Base-by-base conservation (phyloP, 2,113 vertebrate species). In the Marmota monax region DNA sequence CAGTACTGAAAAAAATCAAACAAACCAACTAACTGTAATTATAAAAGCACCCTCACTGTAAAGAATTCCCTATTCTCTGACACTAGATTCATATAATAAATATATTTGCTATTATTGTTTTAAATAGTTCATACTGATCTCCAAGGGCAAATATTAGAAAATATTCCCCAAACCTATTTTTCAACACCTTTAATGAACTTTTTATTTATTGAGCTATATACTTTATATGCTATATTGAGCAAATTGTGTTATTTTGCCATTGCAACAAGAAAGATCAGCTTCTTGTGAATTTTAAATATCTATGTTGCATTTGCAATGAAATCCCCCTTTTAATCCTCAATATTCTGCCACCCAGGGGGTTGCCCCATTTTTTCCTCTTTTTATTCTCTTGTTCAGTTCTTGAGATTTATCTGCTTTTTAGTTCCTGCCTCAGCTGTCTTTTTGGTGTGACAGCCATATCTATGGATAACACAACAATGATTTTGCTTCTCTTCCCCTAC, bases 61-160 rank as follows among this genome's bases (percentile, higher is more conserved):
- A 84, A 63, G 61, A 65, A 82, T 25, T 82, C 45, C 45, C 45
- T 74, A 29, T 42, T 2, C 34, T 88, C 48, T 92, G 56, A 95
- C 34, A 84, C 2, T 92, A 25, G 20, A 6, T 51, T 7, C 22
- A 48, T n/a, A 8, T 72, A 83, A 42, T 70, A 78, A 73, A 78
- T 78, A 87, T 34, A 88, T n/a, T 84, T 91, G 70, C 16, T 53
- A 51, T 14, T 65, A 88, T 22, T 65, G 32, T 37, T 20, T 63
- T 73, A 96, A 89, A n/a, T 83, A 53, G 69, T 67, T 67, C 69
- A 80, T 51, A 27, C 23, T 79, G 34, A 86, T 16, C 39, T 32
- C 51, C 51, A 56, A 88, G 58, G 67, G 56, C 56, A 95, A 88
- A 84, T 48, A 76, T 51, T 2, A 69, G 48, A 82, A 95, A 88